Conservation (phyloP, 1,140 invertebrate genomes). For the Arion vulgaris region DNA sequence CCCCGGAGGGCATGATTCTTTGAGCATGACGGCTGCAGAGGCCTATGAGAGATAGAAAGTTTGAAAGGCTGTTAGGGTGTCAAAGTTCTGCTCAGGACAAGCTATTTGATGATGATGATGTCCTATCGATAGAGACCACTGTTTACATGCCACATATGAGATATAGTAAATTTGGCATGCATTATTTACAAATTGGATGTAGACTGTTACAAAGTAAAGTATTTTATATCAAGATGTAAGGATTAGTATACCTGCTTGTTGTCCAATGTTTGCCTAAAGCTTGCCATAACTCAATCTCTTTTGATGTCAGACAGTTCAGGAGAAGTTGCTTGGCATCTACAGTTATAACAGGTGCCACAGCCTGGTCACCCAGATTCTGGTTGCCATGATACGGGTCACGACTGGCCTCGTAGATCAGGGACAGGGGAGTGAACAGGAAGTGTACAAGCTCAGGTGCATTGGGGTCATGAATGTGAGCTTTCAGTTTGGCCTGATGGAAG, state of each 20-base stretch:
- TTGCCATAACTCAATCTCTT: slow-evolving; percentile 98
- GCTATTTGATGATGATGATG: too few relatives aligned
- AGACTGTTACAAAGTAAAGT: too few relatives aligned
- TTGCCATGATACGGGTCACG: slow-evolving; percentile 67
- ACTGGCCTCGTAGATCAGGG: slow-evolving; percentile 89
- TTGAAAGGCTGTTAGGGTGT: too few relatives aligned
- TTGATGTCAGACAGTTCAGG: slow-evolving; percentile 97
- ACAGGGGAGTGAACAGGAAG: slow-evolving; percentile 97
- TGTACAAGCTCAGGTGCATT: slow-evolving; percentile 99
- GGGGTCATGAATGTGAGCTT: slow-evolving; percentile 98
- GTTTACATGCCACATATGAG: too few relatives aligned
- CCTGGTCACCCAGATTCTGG: slow-evolving; percentile 84
- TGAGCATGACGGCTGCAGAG: too few relatives aligned
- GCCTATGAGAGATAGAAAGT: too few relatives aligned
- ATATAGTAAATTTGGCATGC: too few relatives aligned
- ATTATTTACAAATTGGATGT: too few relatives aligned
- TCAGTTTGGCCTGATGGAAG: slow-evolving; percentile 84
- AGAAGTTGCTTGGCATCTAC: slow-evolving; percentile 95
- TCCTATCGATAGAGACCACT: too few relatives aligned
- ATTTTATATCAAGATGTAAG: background rate
- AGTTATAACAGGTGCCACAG: slow-evolving; percentile 93
- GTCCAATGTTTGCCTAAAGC: slow-evolving; percentile 94
- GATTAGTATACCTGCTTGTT: slow-evolving; percentile 77
- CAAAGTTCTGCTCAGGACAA: too few relatives aligned
- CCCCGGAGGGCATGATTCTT: too few relatives aligned